phyloP scores from a whole-genome alignment of 2,888 invertebrate species.

The Epicampocera succincta region DNA sequence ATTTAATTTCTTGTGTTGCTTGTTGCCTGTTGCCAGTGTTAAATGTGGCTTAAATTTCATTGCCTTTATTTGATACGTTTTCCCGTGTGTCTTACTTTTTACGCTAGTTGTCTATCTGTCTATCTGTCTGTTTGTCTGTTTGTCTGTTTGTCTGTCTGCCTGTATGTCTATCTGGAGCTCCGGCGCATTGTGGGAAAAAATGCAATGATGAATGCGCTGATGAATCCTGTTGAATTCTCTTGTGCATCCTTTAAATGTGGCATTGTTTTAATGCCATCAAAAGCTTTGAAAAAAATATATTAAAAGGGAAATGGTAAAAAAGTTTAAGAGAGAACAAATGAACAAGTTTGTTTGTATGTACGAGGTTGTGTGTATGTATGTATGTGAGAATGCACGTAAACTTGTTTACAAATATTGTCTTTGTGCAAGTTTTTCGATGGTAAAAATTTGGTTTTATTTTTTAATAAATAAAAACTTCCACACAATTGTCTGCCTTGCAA shows the following conservation, averaged over 20 bases:
- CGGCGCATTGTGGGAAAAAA: conserved; percentile 52
- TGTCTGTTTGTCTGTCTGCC: conserved; percentile 21
- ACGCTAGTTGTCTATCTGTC: background rate
- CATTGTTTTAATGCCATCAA: conserved; percentile 54
- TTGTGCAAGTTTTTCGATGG: background rate
- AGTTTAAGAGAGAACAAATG: conserved; percentile 29
- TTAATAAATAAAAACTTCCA: conserved; percentile 18
- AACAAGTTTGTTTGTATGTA: conserved; percentile 14
- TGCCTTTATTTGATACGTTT: conserved; percentile 5
- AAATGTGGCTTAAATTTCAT: conserved; percentile 63
- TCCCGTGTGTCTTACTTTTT: conserved; percentile 22
- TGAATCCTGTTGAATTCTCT: conserved; percentile 66
- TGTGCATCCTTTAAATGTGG: conserved; percentile 60
- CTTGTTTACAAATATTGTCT: background rate
- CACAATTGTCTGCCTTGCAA: background rate
- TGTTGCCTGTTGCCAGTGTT: conserved; percentile 59
- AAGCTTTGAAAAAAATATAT: conserved; percentile 16
- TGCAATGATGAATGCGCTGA: conserved; percentile 69
- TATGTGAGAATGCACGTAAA: background rate
- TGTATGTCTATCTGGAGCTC: conserved; percentile 14
- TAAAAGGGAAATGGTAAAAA: background rate
- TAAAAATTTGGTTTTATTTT: conserved; percentile 38
- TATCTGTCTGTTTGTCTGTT: background rate
- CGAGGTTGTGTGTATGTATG: background rate
- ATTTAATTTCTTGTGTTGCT: conserved; percentile 45